A percentile compares a stretch with the other conserved stretches of the same genome.
Evolutionary conservation across 2,888 invertebrate genomes (phyloP).

Genomic region (Aplocera efformata): DNA sequence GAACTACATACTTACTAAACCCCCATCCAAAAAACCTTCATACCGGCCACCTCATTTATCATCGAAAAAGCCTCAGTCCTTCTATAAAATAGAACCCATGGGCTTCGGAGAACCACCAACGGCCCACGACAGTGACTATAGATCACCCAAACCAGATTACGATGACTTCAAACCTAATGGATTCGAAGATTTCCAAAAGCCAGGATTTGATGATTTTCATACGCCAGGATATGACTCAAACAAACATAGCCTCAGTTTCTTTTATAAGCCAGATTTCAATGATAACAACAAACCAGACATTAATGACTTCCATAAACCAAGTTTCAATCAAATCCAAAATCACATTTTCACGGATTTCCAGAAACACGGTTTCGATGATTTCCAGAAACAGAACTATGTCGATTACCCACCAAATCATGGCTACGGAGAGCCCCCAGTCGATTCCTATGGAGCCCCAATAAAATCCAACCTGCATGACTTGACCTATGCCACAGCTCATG

Average conservation of each 20-base stretch:
- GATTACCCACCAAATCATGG: slow-evolving; percentile 25
- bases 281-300: slow-evolving; percentile 5
- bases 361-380: slow-evolving; percentile 22
- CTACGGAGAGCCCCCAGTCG: slow-evolving; percentile 51
- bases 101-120: slow-evolving; percentile 63
- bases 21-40: slow-evolving; percentile 30
- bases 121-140: slow-evolving; percentile 6
- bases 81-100: slow-evolving; percentile 36
- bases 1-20: slow-evolving; percentile 38
- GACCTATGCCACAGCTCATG: slow-evolving; percentile 32
- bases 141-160: slow-evolving; percentile 8
- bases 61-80: slow-evolving; percentile 26
- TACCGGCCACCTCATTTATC: slow-evolving; percentile 34
- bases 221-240: not conserved
- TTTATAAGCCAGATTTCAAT: slow-evolving; percentile 2
- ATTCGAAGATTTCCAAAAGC: not conserved
- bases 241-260: slow-evolving; percentile 4
- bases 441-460: slow-evolving; percentile 54
- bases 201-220: not conserved
- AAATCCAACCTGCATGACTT: slow-evolving; percentile 32
- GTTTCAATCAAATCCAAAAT: slow-evolving; percentile 10
- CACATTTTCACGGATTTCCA: slow-evolving; percentile 10
- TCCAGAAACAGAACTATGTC: slow-evolving; percentile 17
- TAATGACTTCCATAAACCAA: slow-evolving; percentile 1
- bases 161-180: not conserved